Percentiles rank a stretch among this genome's conserved stretches.
Conservation (phyloP, 2,797 vertebrate genomes). For the Pangasius larnaudii region DNA sequence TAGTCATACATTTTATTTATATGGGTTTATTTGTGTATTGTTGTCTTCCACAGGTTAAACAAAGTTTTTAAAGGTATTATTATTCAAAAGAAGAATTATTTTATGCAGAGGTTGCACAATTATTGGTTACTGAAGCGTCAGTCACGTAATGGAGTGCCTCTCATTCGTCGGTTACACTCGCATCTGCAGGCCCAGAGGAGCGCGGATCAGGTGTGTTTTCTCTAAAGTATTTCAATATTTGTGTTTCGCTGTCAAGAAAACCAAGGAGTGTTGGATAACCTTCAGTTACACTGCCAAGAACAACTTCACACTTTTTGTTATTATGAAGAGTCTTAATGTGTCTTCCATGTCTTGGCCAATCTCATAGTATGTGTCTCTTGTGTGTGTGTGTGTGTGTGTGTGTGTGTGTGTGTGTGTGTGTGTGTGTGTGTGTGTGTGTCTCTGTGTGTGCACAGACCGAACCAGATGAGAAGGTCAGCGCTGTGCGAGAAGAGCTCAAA, state of each 20-base stretch:
- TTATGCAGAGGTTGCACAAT: conserved; percentile 87
- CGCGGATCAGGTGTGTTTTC: conserved; percentile 76
- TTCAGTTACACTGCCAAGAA: not conserved
- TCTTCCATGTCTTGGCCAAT: not conserved
- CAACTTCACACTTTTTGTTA: not conserved
- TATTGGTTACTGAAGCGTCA: conserved; percentile 89
- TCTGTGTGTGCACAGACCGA: conserved; percentile 73
- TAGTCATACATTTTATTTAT: not conserved
- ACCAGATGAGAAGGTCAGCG: conserved; percentile 82
- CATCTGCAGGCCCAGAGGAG: conserved; percentile 84
- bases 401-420: not conserved
- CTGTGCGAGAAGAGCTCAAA: conserved; percentile 85
- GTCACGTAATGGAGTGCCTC: conserved; percentile 86
- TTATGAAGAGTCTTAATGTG: not conserved
- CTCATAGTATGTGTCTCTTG: not conserved
- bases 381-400: conserved; percentile 11
- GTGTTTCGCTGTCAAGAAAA: not conserved
- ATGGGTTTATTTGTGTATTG: not conserved
- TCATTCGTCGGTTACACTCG: conserved; percentile 85
- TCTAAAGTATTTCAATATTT: not conserved
- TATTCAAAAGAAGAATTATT: conserved; percentile 87
- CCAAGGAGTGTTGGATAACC: not conserved
- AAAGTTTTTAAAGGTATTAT: conserved; percentile 85
- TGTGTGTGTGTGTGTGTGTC: conserved; percentile 10
- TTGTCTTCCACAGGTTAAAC: conserved; percentile 78